phyloP scores from a whole-genome alignment of 2,888 invertebrate genomes.

The Xestoiulus laeticollis region DNA sequence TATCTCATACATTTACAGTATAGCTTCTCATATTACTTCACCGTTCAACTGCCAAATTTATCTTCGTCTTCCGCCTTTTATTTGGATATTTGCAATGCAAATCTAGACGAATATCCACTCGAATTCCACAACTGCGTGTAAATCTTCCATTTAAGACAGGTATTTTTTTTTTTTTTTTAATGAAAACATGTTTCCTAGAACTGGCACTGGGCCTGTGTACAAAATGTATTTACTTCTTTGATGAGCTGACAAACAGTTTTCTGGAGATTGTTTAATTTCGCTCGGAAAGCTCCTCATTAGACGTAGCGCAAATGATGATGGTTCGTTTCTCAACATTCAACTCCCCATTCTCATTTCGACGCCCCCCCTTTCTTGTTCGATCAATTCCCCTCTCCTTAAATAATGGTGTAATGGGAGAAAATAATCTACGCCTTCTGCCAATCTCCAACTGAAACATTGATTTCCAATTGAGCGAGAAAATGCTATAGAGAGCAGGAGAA shows the following conservation, averaged over 20 bases:
- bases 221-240: constrained; percentile 52
- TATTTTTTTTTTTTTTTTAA: too few relatives aligned
- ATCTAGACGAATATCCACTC: background rate
- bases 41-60: too few relatives aligned
- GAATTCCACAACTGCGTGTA: background rate
- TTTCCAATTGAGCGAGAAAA: constrained; percentile 46
- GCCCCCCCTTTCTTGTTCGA: background rate
- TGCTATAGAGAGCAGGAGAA: too few relatives aligned
- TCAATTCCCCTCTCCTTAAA: constrained; percentile 23
- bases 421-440: constrained; percentile 38
- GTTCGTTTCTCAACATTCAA: background rate
- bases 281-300: constrained; percentile 43
- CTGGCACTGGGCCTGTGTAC: background rate
- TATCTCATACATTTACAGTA: too few relatives aligned
- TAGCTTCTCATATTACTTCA: too few relatives aligned
- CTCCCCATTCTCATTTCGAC: background rate
- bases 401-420: constrained; percentile 44
- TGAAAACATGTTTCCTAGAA: background rate
- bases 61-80: background rate
- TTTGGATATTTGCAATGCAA: background rate
- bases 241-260: constrained; percentile 53
- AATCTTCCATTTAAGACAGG: background rate
- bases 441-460: constrained; percentile 46
- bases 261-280: constrained; percentile 44
- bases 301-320: constrained; percentile 34